Conservation (phyloP, 2,113 vertebrate species). For the Hippotragus niger region DNA sequence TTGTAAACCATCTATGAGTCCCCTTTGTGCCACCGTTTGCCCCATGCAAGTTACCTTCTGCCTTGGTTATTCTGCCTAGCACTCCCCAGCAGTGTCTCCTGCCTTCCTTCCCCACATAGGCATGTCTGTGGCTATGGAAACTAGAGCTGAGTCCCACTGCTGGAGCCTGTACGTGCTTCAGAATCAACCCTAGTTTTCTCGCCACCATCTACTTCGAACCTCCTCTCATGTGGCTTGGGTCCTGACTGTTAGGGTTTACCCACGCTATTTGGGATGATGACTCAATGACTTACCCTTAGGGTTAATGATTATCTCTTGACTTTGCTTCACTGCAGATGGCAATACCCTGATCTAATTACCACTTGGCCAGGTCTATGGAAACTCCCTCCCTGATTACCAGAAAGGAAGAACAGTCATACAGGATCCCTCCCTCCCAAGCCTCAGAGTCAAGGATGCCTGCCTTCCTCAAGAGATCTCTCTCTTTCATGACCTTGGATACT, state of each 20-base stretch:
- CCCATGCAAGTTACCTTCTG: not conserved
- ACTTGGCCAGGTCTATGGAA: not conserved
- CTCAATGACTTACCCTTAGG: not conserved
- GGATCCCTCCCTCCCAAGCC: rapidly evolving
- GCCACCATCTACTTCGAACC: not conserved
- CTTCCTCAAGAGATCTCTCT: not conserved
- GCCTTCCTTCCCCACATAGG: not conserved
- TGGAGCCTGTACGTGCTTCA: not conserved
- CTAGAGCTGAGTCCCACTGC: not conserved
- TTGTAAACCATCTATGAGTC: not conserved
- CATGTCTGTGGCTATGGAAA: not conserved
- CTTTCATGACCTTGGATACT: not conserved
- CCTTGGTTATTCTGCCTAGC: not conserved
- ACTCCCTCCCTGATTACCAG: not conserved
- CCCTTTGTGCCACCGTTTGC: not conserved
- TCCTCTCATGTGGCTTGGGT: not conserved
- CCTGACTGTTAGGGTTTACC: not conserved
- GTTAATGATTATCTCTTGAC: not conserved
- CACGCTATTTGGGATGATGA: not conserved
- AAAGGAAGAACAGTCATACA: not conserved
- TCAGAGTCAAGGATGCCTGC: not conserved
- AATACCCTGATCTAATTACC: not conserved
- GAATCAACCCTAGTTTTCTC: not conserved
- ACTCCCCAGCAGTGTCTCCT: not conserved
- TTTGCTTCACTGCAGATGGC: not conserved